These are phyloP conservation scores for Cheilinus undulatus DNA, from an alignment of 2,113 vertebrate genomes.

Conservation along the genomic window DNA sequence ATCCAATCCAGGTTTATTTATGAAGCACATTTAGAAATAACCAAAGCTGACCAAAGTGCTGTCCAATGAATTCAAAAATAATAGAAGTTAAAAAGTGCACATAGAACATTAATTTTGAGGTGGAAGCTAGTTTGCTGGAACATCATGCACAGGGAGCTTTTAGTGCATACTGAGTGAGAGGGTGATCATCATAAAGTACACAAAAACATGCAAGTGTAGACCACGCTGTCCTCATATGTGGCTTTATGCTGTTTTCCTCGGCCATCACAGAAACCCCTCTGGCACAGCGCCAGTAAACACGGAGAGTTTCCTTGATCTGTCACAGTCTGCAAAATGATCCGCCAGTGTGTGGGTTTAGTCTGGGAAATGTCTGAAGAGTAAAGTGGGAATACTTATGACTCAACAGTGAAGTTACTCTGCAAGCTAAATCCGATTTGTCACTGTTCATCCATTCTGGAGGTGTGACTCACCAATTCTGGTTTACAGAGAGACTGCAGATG, in stretches of 20 bases:
- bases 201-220: constrained; percentile 7
- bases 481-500: constrained; percentile 2
- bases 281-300: constrained; percentile 29
- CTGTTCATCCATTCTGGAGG: neutral
- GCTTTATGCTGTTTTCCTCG: constrained; percentile 7
- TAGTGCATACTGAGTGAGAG: neutral
- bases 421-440: constrained; percentile 18
- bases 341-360: constrained; percentile 60
- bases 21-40: no score
- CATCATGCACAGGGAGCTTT: no score
- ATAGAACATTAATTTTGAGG: no score
- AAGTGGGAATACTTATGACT: constrained; percentile 45
- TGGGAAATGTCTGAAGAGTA: constrained; percentile 23
- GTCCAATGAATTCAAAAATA: no score
- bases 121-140: no score
- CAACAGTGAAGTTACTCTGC: constrained; percentile 39
- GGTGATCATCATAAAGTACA: constrained; percentile 2
- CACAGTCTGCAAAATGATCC: constrained; percentile 21
- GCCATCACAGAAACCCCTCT: constrained; percentile 32
- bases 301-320: constrained; percentile 55
- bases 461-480: constrained; percentile 34
- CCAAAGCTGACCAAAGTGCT: no score
- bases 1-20: no score
- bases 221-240: constrained; percentile 17
- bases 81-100: no score